Conservation (phyloP, 2,888 invertebrate species). For the Drosophila gaucha region DNA sequence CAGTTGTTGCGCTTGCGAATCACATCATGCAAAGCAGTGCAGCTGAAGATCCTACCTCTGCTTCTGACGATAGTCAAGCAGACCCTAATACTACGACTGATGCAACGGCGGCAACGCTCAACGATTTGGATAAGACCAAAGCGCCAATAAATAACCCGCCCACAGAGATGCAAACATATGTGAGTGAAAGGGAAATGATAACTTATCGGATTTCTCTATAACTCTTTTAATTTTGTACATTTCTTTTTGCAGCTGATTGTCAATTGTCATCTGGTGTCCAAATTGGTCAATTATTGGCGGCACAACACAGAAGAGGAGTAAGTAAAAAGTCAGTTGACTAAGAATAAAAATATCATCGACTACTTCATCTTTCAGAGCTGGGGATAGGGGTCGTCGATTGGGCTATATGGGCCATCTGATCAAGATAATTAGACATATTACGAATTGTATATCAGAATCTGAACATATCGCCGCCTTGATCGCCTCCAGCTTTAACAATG, state of each 20-base stretch:
- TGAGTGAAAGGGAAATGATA: conserved; percentile 76
- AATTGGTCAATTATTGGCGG: conserved; percentile 92
- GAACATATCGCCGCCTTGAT: conserved; percentile 86
- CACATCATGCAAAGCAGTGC: conserved; percentile 35
- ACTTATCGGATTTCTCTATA: neutral
- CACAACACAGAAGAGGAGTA: conserved; percentile 92
- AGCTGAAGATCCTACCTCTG: neutral
- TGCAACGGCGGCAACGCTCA: conserved; percentile 29
- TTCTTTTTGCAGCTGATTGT: conserved; percentile 87
- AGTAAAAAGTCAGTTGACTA: conserved; percentile 83
- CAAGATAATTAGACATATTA: conserved; percentile 87
- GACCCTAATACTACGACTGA: conserved; percentile 13
- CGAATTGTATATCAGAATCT: conserved; percentile 84
- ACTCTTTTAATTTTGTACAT: neutral
- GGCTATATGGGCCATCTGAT: conserved; percentile 90
- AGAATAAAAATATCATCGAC: neutral
- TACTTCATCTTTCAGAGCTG: conserved; percentile 82
- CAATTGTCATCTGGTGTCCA: conserved; percentile 91
- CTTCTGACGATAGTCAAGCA: conserved; percentile 15
- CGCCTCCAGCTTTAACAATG: conserved; percentile 85
- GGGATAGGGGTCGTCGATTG: conserved; percentile 86
- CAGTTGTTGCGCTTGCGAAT: conserved; percentile 30
- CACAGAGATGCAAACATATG: conserved; percentile 86
- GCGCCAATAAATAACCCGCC: conserved; percentile 64
- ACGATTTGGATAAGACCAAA: conserved; percentile 68